A percentile compares a stretch with the other conserved stretches of the same genome.
These are phyloP conservation scores for Paramormyrops kingsleyae DNA, from an alignment of 2,113 vertebrate genomes.

Conservation along the genomic window DNA sequence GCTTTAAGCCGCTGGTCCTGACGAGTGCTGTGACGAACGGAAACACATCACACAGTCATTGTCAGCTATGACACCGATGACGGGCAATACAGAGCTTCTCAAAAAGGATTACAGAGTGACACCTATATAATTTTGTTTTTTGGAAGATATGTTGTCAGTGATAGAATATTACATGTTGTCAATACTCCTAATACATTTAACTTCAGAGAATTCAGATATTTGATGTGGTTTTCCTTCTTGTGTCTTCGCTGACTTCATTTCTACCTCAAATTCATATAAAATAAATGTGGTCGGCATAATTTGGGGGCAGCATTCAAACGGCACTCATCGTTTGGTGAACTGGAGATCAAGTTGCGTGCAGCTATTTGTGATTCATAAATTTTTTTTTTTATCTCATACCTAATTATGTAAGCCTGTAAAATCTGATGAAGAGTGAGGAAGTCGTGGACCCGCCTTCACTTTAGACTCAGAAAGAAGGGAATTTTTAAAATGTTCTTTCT, in stretches of 20 bases:
- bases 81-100: neutral
- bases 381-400: neutral
- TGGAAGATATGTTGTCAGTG: neutral
- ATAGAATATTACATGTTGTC: neutral
- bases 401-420: neutral
- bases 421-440: neutral
- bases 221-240: neutral
- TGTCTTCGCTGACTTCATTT: neutral
- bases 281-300: neutral
- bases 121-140: neutral
- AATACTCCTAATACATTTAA: neutral
- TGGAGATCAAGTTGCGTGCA: neutral
- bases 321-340: neutral
- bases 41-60: neutral
- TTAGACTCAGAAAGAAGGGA: neutral
- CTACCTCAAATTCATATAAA: neutral
- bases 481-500: neutral
- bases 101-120: neutral
- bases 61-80: neutral
- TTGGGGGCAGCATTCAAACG: neutral
- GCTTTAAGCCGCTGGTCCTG: neutral
- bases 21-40: neutral
- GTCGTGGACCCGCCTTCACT: neutral
- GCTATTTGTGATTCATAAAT: neutral
- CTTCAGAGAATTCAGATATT: neutral